Base-by-base conservation (phyloP, 2,888 invertebrate genomes). In the Latrodectus elegans region DNA sequence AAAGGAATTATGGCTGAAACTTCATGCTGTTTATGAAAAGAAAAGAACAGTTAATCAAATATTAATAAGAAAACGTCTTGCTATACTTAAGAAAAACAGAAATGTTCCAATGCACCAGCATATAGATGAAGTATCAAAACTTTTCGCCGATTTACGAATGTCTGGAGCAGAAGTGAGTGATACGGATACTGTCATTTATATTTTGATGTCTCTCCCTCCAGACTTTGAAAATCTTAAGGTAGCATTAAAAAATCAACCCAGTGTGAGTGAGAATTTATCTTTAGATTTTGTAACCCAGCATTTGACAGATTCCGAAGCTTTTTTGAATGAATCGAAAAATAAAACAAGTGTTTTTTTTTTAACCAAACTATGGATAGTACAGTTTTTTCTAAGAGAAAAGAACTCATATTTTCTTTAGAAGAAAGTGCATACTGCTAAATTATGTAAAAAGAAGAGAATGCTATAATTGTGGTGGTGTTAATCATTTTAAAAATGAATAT, bases 151-250 rank as follows among this genome's bases (percentile, higher is more conserved):
- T n/a, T n/a, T n/a, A n/a, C n/a, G n/a, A n/a, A n/a, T n/a, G n/a
- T n/a, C n/a, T n/a, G n/a, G n/a, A n/a, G n/a, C n/a, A n/a, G n/a
- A n/a, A n/a, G n/a, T n/a, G n/a, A n/a, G n/a, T n/a, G n/a, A n/a
- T n/a, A n/a, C n/a, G n/a, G n/a, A n/a, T n/a, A n/a, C n/a, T n/a
- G n/a, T n/a, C n/a, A n/a, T n/a, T 53, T 12, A 11, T 8, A 11
- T 53, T 55, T 55, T 74, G 73, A 74, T 74, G 73, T 74, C 55
- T 22, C 55, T 74, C 15, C 73, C 73, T 53, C 73, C 52, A 22
- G 73, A 74, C 11, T 74, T 53, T 55, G 73, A 55, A 55, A 22
- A n/a, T 55, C 11, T 55, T 53, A 74, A 74, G 22, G 17, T 52
- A 53, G 55, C 73, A 11, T 55, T 74, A 11, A 51, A 72, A 15